Evolutionary conservation across 2,113 vertebrate species (phyloP).

Genomic region (Euleptes europaea): DNA sequence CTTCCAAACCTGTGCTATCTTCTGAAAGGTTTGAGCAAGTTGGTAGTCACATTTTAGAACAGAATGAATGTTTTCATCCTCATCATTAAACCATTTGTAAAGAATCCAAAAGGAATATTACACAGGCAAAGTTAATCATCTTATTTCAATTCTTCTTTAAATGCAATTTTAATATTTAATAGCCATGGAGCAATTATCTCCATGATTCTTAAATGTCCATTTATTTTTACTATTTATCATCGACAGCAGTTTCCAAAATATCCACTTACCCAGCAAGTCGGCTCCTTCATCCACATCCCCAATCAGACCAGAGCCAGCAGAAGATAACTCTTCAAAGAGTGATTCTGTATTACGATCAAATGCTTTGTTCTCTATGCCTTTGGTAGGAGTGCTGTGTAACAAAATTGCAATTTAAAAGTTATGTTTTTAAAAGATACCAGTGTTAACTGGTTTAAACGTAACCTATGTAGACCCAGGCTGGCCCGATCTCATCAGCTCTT

Average conservation of each 20-base stretch:
- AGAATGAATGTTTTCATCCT: neutral
- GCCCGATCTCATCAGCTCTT: too few species aligned
- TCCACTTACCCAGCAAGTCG: constrained; percentile 90
- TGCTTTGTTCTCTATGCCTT: constrained; percentile 91
- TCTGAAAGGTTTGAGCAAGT: neutral
- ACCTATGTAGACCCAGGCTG: neutral
- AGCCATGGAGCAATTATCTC: neutral
- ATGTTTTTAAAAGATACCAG: neutral
- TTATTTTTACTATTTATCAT: neutral
- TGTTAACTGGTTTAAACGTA: neutral
- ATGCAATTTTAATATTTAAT: neutral
- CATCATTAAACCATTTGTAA: neutral
- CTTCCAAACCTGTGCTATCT: neutral
- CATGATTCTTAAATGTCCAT: neutral
- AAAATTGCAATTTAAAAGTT: constrained; percentile 39
- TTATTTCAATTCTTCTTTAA: neutral
- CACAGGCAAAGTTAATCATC: neutral
- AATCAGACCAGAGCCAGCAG: constrained; percentile 93
- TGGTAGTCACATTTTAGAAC: neutral
- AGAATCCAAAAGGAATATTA: neutral
- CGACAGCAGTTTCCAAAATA: constrained; percentile 25
- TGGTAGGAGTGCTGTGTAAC: constrained; percentile 87
- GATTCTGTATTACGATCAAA: constrained; percentile 97
- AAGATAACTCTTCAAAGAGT: constrained; percentile 96
- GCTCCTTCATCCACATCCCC: constrained; percentile 97